Percentiles rank a stretch among this genome's conserved stretches.
These are phyloP conservation scores for Chelon auratus DNA, from an alignment of 2,797 vertebrate species.

Conservation along the genomic window DNA sequence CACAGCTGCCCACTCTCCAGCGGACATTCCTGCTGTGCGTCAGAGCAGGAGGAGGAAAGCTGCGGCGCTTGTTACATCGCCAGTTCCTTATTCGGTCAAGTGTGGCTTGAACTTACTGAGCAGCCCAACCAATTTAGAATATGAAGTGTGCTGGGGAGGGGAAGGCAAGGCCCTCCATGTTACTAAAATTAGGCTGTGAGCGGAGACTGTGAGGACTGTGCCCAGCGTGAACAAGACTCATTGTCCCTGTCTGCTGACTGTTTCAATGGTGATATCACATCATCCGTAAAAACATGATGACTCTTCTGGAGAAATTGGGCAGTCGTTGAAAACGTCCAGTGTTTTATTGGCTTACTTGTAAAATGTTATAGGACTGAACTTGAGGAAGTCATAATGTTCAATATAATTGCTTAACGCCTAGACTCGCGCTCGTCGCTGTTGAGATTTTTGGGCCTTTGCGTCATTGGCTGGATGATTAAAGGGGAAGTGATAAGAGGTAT, in stretches of 20 bases:
- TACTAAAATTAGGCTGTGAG: constrained; percentile 81
- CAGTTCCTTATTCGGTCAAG: constrained; percentile 85
- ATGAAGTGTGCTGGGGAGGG: constrained; percentile 67
- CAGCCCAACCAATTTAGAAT: constrained; percentile 79
- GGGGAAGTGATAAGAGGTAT: constrained; percentile 39
- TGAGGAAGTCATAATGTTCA: constrained; percentile 3
- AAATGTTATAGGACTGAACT: constrained; percentile 36
- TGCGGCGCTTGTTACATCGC: constrained; percentile 43
- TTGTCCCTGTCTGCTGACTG: constrained; percentile 43
- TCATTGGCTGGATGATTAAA: background rate
- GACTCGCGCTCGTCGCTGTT: background rate
- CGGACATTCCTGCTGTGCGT: constrained; percentile 73
- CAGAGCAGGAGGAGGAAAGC: constrained; percentile 62
- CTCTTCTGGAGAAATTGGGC: background rate
- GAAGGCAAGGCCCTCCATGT: constrained; percentile 46
- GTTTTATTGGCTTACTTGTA: constrained; percentile 39
- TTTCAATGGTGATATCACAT: constrained; percentile 31
- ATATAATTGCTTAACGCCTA: background rate
- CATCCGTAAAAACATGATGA: background rate
- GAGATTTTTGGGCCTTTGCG: constrained; percentile 2
- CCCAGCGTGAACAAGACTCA: constrained; percentile 51
- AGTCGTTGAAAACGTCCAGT: background rate
- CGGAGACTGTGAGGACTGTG: constrained; percentile 58
- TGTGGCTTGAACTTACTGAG: constrained; percentile 73
- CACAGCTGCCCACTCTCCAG: constrained; percentile 57